phyloP scores from a whole-genome alignment of 2,113 vertebrate species.

The Pelecanoides urinatrix region DNA sequence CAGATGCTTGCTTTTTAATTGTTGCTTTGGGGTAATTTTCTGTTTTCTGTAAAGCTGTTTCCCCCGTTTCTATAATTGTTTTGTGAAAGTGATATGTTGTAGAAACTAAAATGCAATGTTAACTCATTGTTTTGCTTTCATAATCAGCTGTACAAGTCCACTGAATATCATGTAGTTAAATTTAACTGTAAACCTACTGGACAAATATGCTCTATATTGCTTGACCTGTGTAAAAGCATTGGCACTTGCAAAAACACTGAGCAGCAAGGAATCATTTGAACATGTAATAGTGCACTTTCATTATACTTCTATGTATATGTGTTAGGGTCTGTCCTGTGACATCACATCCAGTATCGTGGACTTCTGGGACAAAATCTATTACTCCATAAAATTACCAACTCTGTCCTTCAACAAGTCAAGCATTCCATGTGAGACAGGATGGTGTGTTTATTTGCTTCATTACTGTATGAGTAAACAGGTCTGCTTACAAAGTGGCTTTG shows the following conservation, averaged over 20 bases:
- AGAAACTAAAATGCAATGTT: background rate
- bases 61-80: background rate
- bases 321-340: background rate
- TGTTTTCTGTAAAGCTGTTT: background rate
- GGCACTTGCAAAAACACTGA: background rate
- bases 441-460: background rate
- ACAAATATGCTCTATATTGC: background rate
- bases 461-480: background rate
- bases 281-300: background rate
- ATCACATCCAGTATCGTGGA: background rate
- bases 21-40: background rate
- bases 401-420: background rate
- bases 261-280: background rate
- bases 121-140: background rate
- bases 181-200: background rate
- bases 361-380: background rate
- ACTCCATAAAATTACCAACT: background rate
- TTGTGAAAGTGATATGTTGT: background rate
- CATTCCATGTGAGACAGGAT: background rate
- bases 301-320: background rate
- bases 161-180: background rate
- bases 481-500: background rate
- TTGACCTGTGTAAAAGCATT: background rate
- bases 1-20: constrained; percentile 1
- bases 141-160: background rate